Percentiles rank a stretch among this genome's conserved stretches.
Evolutionary conservation across 2,113 vertebrate genomes (phyloP).

Genomic region (Bothrops jararaca): DNA sequence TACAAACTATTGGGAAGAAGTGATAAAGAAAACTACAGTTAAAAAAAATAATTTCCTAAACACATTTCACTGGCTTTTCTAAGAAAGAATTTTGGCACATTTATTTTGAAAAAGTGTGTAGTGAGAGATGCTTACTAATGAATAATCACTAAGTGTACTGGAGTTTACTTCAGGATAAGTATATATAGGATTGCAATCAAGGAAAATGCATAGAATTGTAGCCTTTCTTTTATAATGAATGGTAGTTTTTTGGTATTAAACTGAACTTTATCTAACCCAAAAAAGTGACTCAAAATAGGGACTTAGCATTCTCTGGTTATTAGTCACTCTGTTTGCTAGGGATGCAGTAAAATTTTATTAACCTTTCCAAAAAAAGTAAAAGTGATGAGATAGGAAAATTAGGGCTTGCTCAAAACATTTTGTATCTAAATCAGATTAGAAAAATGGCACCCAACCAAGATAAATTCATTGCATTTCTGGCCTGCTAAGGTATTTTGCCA

Average conservation of each 20-base stretch:
- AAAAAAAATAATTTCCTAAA: background rate
- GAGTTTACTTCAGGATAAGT: background rate
- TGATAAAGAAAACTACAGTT: background rate
- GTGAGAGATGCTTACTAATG: background rate
- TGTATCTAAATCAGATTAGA: background rate
- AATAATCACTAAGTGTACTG: background rate
- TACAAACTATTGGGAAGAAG: background rate
- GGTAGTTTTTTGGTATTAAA: background rate
- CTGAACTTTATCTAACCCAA: background rate
- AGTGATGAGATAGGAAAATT: background rate
- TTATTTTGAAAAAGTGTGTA: background rate
- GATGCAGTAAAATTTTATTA: background rate
- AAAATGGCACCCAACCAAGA: background rate
- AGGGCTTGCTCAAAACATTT: background rate
- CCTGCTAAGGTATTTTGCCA: background rate
- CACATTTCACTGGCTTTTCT: background rate
- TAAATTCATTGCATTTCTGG: background rate
- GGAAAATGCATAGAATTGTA: background rate
- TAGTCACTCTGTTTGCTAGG: background rate
- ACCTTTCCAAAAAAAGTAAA: background rate
- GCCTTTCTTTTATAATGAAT: background rate
- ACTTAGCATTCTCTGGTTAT: background rate
- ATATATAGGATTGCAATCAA: background rate
- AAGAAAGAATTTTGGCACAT: background rate
- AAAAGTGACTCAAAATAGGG: background rate